These are phyloP conservation scores for Platygyra sinensis DNA, from an alignment of 64 coral and sea anemone genomes.

Conservation along the genomic window DNA sequence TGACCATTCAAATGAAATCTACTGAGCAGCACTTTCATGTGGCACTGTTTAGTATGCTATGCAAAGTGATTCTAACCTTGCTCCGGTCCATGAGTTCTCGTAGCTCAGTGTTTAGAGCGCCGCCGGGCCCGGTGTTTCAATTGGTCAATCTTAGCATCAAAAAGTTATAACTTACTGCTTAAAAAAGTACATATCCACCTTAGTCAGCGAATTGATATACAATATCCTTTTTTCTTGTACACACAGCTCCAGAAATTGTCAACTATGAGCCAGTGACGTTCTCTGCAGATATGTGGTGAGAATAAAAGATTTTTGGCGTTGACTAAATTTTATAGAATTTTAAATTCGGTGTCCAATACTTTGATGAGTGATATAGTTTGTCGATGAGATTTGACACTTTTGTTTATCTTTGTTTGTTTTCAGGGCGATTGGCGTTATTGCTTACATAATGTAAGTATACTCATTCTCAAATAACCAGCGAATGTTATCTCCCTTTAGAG, in stretches of 20 bases:
- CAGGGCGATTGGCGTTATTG: slow-evolving; percentile 84
- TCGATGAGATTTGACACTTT: not conserved
- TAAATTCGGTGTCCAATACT: not conserved
- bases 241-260: slow-evolving; percentile 90
- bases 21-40: too few relatives aligned
- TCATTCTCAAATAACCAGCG: not conserved
- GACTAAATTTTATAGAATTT: too few relatives aligned
- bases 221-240: not conserved
- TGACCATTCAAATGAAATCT: too few relatives aligned
- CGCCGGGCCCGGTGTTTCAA: too few relatives aligned
- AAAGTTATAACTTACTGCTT: too few relatives aligned
- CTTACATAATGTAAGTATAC: slow-evolving; percentile 83
- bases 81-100: too few relatives aligned
- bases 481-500: not conserved
- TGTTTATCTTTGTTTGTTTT: slow-evolving; percentile 6
- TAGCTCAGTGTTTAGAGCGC: too few relatives aligned
- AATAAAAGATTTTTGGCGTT: not conserved
- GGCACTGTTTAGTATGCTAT: too few relatives aligned
- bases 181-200: too few relatives aligned
- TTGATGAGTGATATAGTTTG: not conserved
- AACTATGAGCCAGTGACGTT: slow-evolving; percentile 83
- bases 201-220: too few relatives aligned
- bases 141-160: too few relatives aligned
- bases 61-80: too few relatives aligned
- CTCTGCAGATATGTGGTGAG: slow-evolving; percentile 98